Conservation (phyloP, 1,140 invertebrate genomes). For the Sycophaga agraensis region DNA sequence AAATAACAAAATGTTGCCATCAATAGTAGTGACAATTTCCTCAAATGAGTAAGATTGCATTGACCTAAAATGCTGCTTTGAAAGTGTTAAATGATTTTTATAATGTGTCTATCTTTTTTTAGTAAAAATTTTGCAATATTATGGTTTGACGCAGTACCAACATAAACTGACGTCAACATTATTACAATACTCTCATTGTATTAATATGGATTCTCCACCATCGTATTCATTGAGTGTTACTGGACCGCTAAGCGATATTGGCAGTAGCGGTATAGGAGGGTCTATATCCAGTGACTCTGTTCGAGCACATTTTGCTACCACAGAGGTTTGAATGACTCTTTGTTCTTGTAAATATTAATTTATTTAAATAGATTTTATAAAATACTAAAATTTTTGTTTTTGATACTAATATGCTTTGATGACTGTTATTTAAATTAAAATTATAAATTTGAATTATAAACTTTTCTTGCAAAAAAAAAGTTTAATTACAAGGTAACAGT, state of each 20-base stretch:
- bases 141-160: slow-evolving; percentile 25
- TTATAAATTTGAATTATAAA: too few relatives aligned
- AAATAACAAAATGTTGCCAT: background rate
- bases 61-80: background rate
- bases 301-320: slow-evolving; percentile 54
- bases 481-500: too few relatives aligned
- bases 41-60: slow-evolving; percentile 25
- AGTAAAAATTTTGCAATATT: slow-evolving; percentile 26
- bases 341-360: too few relatives aligned
- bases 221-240: slow-evolving; percentile 58
- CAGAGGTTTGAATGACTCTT: slow-evolving; percentile 53
- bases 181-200: background rate
- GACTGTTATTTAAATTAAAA: too few relatives aligned
- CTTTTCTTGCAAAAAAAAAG: too few relatives aligned
- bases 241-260: slow-evolving; percentile 56
- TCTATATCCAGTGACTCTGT: slow-evolving; percentile 58
- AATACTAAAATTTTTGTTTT: too few relatives aligned
- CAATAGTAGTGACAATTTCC: background rate
- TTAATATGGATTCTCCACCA: slow-evolving; percentile 59
- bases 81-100: background rate
- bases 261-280: slow-evolving; percentile 56
- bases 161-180: slow-evolving; percentile 17
- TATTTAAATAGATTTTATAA: too few relatives aligned
- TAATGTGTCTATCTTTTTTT: background rate
- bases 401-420: too few relatives aligned